Conservation (phyloP, 1,140 invertebrate species). For the Archivesica marissinica region DNA sequence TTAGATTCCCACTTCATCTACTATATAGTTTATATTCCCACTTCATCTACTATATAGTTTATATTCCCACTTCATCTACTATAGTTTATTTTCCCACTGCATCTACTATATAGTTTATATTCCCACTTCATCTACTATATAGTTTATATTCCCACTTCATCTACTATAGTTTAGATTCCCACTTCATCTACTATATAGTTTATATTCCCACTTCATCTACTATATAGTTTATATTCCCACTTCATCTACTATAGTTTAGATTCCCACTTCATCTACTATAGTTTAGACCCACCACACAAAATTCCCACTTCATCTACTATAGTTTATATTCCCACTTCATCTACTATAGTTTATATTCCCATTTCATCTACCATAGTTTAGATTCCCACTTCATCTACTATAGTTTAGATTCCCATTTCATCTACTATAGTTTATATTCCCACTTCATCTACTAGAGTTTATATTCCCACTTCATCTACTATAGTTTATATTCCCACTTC, state of each 20-base stretch:
- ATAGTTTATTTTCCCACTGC: neutral
- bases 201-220: neutral
- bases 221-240: neutral
- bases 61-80: neutral
- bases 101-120: no score
- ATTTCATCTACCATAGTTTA: neutral
- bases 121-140: no score
- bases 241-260: neutral
- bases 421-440: neutral
- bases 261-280: no score
- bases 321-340: neutral
- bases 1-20: neutral
- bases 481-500: no score
- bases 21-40: neutral
- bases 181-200: neutral
- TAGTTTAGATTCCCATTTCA: neutral
- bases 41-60: neutral
- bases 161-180: neutral
- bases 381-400: neutral
- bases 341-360: neutral
- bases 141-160: neutral
- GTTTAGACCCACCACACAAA: no score
- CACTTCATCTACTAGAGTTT: no score
- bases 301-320: no score
- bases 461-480: no score